phyloP scores from a whole-genome alignment of 2,888 invertebrate species.

The Seira ritae region DNA sequence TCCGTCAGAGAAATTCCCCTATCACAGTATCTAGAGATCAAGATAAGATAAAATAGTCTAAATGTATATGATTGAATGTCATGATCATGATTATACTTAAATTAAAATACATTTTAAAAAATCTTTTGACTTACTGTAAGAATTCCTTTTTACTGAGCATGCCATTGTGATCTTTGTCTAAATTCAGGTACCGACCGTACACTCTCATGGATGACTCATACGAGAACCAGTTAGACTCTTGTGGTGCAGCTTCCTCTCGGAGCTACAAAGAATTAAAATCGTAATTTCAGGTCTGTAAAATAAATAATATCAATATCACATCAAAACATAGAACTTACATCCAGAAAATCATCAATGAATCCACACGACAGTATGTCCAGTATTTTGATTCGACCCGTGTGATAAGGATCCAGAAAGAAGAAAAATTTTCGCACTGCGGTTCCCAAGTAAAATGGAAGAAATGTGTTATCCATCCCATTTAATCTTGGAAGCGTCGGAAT shows the following conservation, averaged over 20 bases:
- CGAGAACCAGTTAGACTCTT: constrained; percentile 94
- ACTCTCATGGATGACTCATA: constrained; percentile 91
- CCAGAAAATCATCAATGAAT: constrained; percentile 93
- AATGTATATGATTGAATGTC: neutral
- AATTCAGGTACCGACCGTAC: constrained; percentile 94
- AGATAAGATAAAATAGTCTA: neutral
- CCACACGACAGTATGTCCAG: constrained; percentile 93
- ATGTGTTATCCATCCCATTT: constrained; percentile 92
- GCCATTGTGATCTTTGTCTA: constrained; percentile 96
- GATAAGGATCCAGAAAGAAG: constrained; percentile 94
- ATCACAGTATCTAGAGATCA: constrained; percentile 84
- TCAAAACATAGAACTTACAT: constrained; percentile 78
- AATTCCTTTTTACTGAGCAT: constrained; percentile 95
- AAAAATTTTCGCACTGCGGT: constrained; percentile 97
- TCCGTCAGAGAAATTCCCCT: constrained; percentile 87
- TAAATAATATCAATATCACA: neutral
- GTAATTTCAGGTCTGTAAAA: neutral
- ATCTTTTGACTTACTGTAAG: constrained; percentile 80
- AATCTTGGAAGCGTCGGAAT: constrained; percentile 94
- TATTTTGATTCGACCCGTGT: constrained; percentile 92
- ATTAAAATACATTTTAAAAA: too few relatives aligned
- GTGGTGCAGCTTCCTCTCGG: constrained; percentile 88
- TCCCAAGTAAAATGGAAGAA: constrained; percentile 97
- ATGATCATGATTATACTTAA: too few relatives aligned
- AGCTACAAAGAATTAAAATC: constrained; percentile 77